These are phyloP conservation scores for Orientallactaga bullata DNA, from an alignment of 2,113 vertebrate species.

Conservation along the genomic window DNA sequence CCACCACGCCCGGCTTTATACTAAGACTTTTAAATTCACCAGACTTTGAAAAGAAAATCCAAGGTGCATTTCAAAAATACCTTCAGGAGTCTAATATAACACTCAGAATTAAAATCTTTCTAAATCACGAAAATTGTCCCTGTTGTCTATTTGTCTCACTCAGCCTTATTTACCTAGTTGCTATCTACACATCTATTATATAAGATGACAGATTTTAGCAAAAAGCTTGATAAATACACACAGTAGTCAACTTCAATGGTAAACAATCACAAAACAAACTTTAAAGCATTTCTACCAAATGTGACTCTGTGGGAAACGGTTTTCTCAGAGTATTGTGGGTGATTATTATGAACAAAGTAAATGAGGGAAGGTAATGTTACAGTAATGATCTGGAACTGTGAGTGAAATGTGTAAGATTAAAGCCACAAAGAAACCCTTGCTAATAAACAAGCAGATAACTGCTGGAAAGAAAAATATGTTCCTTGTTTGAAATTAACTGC, in stretches of 20 bases:
- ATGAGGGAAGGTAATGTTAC: constrained; percentile 85
- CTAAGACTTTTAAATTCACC: constrained; percentile 26
- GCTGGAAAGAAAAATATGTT: constrained; percentile 87
- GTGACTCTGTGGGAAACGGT: constrained; percentile 77
- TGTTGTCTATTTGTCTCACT: constrained; percentile 72
- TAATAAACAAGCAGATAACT: constrained; percentile 89
- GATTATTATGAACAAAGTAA: constrained; percentile 85
- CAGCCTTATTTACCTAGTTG: constrained; percentile 80
- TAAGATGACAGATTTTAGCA: constrained; percentile 82
- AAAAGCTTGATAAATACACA: constrained; percentile 81
- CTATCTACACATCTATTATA: constrained; percentile 78
- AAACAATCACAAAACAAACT: constrained; percentile 81
- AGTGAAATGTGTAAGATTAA: constrained; percentile 86
- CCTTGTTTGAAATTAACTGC: constrained; percentile 89
- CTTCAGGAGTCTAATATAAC: constrained; percentile 60
- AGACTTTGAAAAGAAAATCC: neutral
- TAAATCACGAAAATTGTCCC: constrained; percentile 69
- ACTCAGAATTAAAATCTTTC: constrained; percentile 60
- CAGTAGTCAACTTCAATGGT: constrained; percentile 75
- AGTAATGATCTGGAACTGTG: constrained; percentile 83
- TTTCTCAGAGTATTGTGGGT: constrained; percentile 81
- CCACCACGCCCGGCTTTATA: no score
- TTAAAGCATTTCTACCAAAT: constrained; percentile 78
- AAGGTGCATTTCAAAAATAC: constrained; percentile 57
- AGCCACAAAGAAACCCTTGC: constrained; percentile 85